Conservation (phyloP, 2,113 vertebrate genomes). For the Tragulus kanchil region DNA sequence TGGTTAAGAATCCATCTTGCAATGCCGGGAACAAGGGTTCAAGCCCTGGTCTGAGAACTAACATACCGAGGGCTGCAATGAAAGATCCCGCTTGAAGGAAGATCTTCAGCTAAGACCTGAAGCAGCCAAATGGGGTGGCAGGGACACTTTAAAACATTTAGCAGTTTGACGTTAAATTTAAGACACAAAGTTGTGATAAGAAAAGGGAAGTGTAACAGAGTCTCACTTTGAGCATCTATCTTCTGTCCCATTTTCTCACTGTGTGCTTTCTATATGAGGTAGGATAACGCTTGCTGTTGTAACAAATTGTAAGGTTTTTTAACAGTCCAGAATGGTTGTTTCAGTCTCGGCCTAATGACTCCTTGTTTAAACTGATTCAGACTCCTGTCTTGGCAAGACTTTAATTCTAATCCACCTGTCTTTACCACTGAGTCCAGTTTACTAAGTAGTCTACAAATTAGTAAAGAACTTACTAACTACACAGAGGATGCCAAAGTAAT, state of each 20-base stretch:
- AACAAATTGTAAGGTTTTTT: not conserved
- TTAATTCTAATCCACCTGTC: not conserved
- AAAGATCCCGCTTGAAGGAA: not conserved
- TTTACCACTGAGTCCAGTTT: conserved; percentile 14
- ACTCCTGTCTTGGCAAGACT: conserved; percentile 22
- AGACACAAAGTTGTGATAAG: not conserved
- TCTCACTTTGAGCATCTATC: not conserved
- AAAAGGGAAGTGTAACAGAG: not conserved
- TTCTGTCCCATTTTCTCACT: not conserved
- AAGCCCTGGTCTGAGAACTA: not conserved
- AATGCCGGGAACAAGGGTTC: not conserved
- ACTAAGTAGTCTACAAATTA: not conserved
- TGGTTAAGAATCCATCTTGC: not conserved
- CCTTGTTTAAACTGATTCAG: not conserved
- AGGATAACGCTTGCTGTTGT: not conserved
- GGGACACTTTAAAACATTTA: conserved; percentile 22
- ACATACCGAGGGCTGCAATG: not conserved
- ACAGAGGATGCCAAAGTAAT: not conserved
- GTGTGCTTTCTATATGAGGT: not conserved
- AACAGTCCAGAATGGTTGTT: not conserved
- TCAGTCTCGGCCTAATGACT: no score
- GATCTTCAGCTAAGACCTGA: not conserved
- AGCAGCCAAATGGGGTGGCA: not conserved
- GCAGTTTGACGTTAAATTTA: conserved; percentile 29
- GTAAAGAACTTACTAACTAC: not conserved